Evolutionary conservation across 1,140 invertebrate species (phyloP), one percentile per base, ranked within the genome.

Genomic region (Temnothorax curvispinosus): DNA sequence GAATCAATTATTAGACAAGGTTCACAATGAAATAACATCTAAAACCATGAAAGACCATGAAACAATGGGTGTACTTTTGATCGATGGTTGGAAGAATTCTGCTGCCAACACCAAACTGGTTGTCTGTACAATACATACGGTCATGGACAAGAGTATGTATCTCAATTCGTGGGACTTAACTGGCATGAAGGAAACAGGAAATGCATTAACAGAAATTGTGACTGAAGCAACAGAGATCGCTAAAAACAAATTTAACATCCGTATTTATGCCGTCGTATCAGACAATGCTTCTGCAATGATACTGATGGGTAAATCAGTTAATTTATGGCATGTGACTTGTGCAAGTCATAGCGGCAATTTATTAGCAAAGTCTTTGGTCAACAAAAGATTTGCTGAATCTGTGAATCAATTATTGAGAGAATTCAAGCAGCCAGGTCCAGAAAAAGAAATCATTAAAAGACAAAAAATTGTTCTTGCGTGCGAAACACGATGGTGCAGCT

Each of bases 401-500:
- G 64, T 67, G 8, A 67, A 41, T 44, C n/a, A 1, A n/a, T 67
- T 67, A 44, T 67, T 67, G 18, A 41, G 8, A 67, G 18, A 67
- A 44, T 67, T 67, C 15, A 44, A 67, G 8, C 35, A 67, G n/a
- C 38, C 64, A 67, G 27, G 38, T n/a, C 38, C n/a, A n/a, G 27
- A 67, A 41, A 67, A 67, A 44, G 38, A 67, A 64, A 1, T 64
- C 2, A 18, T 64, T 18, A 35, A 64, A 64, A 38, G 38, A 41
- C 3, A 67, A 67, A 67, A 67, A 67, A 67, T 67, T 67, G 6
- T 67, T 44, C 38, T 67, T 67, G 9, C 64, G 13, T 41, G 64
- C 38, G 35, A 67, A 44, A 67, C 64, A 21, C 64, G 64, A 21
- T 67, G 64, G 64, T 67, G 64, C 38, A 67, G 64, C 8, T 67